Evolutionary conservation across 2,113 vertebrate genomes (phyloP).

Genomic region (Psittacula cyanocephala): DNA sequence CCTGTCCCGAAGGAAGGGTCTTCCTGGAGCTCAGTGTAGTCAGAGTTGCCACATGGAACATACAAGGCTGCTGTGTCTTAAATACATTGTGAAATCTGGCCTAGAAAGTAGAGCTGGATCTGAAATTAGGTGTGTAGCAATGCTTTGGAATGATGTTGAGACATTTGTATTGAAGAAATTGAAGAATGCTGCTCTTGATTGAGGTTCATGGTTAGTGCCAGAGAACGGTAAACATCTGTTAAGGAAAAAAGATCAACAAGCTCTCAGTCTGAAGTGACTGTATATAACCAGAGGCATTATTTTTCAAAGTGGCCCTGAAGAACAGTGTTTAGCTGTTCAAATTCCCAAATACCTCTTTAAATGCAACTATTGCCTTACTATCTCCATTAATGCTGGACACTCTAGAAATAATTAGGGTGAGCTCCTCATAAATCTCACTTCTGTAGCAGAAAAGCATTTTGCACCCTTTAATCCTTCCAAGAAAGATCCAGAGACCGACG

Average conservation of each 20-base stretch:
- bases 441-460: background rate
- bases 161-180: slow-evolving; percentile 5
- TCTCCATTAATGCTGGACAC: background rate
- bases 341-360: slow-evolving; percentile 5
- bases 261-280: slow-evolving; percentile 11
- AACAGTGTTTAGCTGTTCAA: background rate
- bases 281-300: background rate
- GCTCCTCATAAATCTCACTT: slow-evolving; percentile 6
- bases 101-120: slow-evolving; percentile 20
- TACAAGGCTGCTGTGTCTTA: background rate
- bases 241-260: background rate
- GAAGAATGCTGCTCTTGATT: slow-evolving; percentile 45
- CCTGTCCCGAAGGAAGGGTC: background rate
- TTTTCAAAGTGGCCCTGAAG: background rate
- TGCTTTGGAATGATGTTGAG: slow-evolving; percentile 9
- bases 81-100: slow-evolving; percentile 29
- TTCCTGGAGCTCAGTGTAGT: slow-evolving; percentile 21
- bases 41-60: background rate
- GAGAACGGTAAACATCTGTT: background rate
- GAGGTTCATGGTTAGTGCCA: slow-evolving; percentile 12
- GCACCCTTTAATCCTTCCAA: background rate
- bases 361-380: background rate
- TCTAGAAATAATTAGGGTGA: background rate
- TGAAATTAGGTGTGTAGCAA: slow-evolving; percentile 34
- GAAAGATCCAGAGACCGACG: background rate